Percentiles rank a stretch among this genome's conserved stretches.
Conservation (phyloP, 2,888 invertebrate genomes). For the Encarsia formosa region DNA sequence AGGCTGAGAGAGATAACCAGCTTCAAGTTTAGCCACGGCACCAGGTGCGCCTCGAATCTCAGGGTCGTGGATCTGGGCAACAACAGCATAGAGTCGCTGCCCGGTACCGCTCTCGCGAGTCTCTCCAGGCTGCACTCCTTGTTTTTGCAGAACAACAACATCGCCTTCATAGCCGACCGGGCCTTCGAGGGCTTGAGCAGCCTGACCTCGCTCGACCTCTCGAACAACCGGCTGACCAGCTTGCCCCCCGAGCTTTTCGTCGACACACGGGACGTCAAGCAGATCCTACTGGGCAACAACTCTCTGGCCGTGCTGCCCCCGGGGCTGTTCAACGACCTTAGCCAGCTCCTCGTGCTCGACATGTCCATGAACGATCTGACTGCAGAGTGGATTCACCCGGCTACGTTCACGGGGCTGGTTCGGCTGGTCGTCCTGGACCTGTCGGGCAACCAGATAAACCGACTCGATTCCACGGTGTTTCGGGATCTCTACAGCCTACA, state of each 20-base stretch:
- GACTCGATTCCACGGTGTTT: constrained; percentile 72
- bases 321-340: constrained; percentile 71
- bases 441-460: constrained; percentile 70
- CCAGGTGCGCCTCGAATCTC: constrained; percentile 68
- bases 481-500: constrained; percentile 75
- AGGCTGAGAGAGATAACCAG: constrained; percentile 70
- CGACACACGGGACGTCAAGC: constrained; percentile 72
- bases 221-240: constrained; percentile 75
- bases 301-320: constrained; percentile 76
- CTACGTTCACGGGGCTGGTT: constrained; percentile 73
- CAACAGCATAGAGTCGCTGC: constrained; percentile 73
- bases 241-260: constrained; percentile 79
- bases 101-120: constrained; percentile 68
- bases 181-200: constrained; percentile 72
- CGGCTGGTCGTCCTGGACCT: constrained; percentile 73
- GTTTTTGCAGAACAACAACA: constrained; percentile 71
- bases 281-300: constrained; percentile 79
- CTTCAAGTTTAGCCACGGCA: constrained; percentile 65
- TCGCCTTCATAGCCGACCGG: constrained; percentile 72
- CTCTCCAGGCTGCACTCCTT: constrained; percentile 68
- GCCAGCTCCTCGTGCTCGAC: constrained; percentile 72
- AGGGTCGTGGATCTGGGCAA: constrained; percentile 70
- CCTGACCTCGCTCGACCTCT: constrained; percentile 70
- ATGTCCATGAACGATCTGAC: constrained; percentile 75
- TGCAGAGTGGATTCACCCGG: constrained; percentile 77